These are phyloP conservation scores for Pandion haliaetus DNA, from an alignment of 2,113 vertebrate species.

Conservation along the genomic window DNA sequence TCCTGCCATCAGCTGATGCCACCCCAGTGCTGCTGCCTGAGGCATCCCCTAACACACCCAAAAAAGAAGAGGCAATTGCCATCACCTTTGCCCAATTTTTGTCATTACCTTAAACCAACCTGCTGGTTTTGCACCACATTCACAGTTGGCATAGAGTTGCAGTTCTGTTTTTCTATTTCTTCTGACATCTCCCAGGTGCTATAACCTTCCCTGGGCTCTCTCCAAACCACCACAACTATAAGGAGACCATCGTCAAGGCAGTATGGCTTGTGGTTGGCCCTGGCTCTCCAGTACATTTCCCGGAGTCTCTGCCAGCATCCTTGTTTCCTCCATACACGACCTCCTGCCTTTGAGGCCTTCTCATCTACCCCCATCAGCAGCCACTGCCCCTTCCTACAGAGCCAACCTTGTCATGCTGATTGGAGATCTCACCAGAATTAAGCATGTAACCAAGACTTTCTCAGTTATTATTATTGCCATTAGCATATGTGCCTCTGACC, in stretches of 20 bases:
- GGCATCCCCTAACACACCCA: neutral
- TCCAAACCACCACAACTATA: neutral
- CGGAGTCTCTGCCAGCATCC: neutral
- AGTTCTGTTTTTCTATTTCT: neutral
- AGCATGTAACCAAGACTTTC: neutral
- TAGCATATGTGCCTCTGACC: neutral
- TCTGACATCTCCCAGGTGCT: neutral
- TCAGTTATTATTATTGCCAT: neutral
- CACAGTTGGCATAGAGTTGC: neutral
- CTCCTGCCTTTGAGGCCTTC: neutral
- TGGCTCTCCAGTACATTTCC: neutral
- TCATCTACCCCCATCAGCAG: rapidly evolving
- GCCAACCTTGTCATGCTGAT: neutral
- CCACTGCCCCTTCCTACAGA: neutral
- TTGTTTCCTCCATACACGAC: neutral
- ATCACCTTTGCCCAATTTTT: neutral
- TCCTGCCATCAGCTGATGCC: neutral
- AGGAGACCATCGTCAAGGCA: neutral
- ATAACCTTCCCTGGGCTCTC: neutral
- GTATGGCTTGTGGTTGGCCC: neutral
- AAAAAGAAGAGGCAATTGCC: neutral
- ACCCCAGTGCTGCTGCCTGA: neutral
- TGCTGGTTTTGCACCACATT: neutral
- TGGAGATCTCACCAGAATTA: neutral
- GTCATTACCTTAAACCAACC: neutral